phyloP scores from a whole-genome alignment of 2,113 vertebrate species.

The Psilopogon haemacephalus region DNA sequence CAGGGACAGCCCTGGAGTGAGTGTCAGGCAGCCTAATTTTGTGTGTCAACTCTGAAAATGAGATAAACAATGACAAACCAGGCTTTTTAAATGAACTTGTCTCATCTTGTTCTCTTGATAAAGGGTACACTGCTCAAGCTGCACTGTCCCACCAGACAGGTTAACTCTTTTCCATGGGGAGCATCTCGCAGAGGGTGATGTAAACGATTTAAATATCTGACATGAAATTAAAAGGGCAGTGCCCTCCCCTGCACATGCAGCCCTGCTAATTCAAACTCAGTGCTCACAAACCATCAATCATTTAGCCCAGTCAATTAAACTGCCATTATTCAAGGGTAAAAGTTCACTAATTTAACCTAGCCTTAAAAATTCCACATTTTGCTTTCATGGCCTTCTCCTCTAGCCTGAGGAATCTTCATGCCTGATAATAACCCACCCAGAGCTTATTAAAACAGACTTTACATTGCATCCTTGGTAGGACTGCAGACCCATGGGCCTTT shows the following conservation, averaged over 20 bases:
- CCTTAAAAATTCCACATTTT: constrained; percentile 8
- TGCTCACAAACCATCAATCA: constrained; percentile 54
- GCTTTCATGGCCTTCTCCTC: neutral
- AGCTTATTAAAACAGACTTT: neutral
- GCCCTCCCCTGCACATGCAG: neutral
- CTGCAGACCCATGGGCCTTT: neutral
- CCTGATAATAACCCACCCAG: neutral
- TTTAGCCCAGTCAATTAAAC: constrained; percentile 38
- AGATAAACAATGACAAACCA: constrained; percentile 84
- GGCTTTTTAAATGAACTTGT: constrained; percentile 88
- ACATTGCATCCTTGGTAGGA: neutral
- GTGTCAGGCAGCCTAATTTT: constrained; percentile 82
- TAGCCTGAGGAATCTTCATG: neutral
- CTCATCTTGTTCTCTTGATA: constrained; percentile 84
- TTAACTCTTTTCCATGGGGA: constrained; percentile 72
- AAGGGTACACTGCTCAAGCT: constrained; percentile 64
- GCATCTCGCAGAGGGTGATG: neutral
- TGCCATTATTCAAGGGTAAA: constrained; percentile 23
- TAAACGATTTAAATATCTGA: constrained; percentile 34
- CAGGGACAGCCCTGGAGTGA: constrained; percentile 66
- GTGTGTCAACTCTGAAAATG: constrained; percentile 84
- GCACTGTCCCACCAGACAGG: constrained; percentile 49
- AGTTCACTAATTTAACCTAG: neutral
- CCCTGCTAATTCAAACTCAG: constrained; percentile 26
- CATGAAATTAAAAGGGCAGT: constrained; percentile 59